A percentile compares a stretch with the other conserved stretches of the same genome.
Conservation (phyloP, 1,140 invertebrate species). For the Drosophila ercepeae region DNA sequence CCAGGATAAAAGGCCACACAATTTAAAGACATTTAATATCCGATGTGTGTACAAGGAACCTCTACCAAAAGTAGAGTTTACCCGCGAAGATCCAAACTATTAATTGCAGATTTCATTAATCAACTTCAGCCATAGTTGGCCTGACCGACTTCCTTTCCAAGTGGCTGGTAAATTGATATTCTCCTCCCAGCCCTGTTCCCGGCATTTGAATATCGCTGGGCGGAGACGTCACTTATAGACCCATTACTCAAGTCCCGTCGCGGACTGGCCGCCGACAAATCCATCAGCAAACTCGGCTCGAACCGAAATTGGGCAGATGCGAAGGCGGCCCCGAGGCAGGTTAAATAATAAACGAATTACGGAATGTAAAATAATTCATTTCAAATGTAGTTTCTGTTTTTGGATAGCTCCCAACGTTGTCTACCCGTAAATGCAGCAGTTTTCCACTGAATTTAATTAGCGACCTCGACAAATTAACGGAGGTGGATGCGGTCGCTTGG, state of each 20-base stretch:
- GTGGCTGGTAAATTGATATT: conserved; percentile 10
- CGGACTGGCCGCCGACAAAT: conserved; percentile 58
- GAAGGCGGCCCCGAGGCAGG: conserved; percentile 28
- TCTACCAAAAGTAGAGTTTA: background rate
- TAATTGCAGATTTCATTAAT: conserved; percentile 49
- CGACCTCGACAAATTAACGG: conserved; percentile 66
- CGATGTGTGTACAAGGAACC: no score
- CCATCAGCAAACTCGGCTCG: conserved; percentile 50
- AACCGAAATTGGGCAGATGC: conserved; percentile 33
- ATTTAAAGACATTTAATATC: no score
- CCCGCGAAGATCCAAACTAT: conserved; percentile 18
- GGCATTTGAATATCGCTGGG: conserved; percentile 42
- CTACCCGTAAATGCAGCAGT: conserved; percentile 70
- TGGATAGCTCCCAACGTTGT: conserved; percentile 9
- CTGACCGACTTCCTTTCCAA: conserved; percentile 19
- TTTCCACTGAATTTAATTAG: conserved; percentile 82
- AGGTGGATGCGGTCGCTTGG: conserved; percentile 78
- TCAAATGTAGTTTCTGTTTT: conserved; percentile 47
- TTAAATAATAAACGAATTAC: conserved; percentile 77
- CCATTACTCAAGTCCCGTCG: conserved; percentile 69
- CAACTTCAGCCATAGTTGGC: conserved; percentile 30
- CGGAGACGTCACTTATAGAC: conserved; percentile 65
- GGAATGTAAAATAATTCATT: conserved; percentile 63
- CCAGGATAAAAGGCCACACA: background rate
- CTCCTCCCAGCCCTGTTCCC: background rate